Conservation (phyloP, 2,888 invertebrate species). For the Hartigia nigra region DNA sequence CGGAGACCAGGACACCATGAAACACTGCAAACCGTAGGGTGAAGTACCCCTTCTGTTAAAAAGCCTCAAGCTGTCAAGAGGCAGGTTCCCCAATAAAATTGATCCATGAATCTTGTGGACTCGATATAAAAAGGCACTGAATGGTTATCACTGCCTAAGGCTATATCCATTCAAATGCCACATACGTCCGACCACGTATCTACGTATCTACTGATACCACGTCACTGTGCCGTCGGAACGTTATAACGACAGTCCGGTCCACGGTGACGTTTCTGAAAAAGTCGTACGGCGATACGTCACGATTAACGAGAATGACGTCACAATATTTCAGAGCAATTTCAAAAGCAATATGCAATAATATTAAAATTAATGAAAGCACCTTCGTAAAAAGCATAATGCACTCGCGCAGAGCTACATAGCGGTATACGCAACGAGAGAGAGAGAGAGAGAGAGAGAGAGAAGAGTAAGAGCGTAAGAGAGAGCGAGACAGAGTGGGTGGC, state of each 20-base stretch:
- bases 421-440: conserved; percentile 8
- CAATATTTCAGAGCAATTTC: conserved; percentile 45
- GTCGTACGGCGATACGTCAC: conserved; percentile 12
- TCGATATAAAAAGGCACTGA: conserved; percentile 51
- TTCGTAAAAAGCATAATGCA: conserved; percentile 40
- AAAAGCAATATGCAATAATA: conserved; percentile 54
- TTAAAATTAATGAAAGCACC: conserved; percentile 50
- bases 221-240: neutral
- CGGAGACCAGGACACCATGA: conserved; percentile 37
- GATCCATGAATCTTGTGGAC: conserved; percentile 43
- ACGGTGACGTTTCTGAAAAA: neutral
- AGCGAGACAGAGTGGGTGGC: conserved; percentile 23
- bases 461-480: conserved; percentile 31
- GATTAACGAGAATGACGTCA: conserved; percentile 36
- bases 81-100: conserved; percentile 45
- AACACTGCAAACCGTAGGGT: conserved; percentile 9
- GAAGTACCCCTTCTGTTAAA: neutral
- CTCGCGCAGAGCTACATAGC: conserved; percentile 17
- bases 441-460: conserved; percentile 24
- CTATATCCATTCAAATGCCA: neutral
- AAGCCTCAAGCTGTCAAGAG: neutral
- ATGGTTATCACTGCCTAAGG: conserved; percentile 36
- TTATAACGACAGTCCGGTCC: neutral
- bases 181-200: neutral
- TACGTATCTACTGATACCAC: neutral